Conservation (phyloP, 2,888 invertebrate genomes). For the Caenorhabditis wallacei region DNA sequence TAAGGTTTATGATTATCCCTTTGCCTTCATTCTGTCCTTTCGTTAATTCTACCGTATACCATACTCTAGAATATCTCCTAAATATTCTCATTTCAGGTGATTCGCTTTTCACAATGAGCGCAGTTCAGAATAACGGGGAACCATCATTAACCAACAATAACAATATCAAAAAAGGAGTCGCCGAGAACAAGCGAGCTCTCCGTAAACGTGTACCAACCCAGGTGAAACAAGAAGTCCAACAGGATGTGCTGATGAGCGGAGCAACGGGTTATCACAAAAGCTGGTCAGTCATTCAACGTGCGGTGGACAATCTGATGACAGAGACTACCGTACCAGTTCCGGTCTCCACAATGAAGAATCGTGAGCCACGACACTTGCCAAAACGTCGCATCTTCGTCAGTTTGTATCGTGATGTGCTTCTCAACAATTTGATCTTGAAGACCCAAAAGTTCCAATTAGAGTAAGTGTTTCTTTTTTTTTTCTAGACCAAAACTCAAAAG, state of each 20-base stretch:
- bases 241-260: slow-evolving; percentile 47
- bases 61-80: neutral
- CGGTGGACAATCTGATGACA: slow-evolving; percentile 55
- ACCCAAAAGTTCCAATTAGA: slow-evolving; percentile 54
- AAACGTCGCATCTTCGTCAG: slow-evolving; percentile 54
- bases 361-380: slow-evolving; percentile 52
- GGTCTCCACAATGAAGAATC: slow-evolving; percentile 35
- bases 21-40: neutral
- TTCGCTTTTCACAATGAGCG: slow-evolving; percentile 50
- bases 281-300: slow-evolving; percentile 53
- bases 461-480: slow-evolving; percentile 32
- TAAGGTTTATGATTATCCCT: slow-evolving; percentile 7
- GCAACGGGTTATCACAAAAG: slow-evolving; percentile 48
- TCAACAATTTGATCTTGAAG: slow-evolving; percentile 51
- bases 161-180: slow-evolving; percentile 23
- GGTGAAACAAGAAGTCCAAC: slow-evolving; percentile 10
- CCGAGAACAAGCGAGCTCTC: slow-evolving; percentile 20
- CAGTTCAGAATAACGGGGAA: slow-evolving; percentile 48
- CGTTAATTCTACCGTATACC: slow-evolving; percentile 27
- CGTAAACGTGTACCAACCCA: slow-evolving; percentile 51
- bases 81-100: slow-evolving; percentile 45
- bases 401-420: slow-evolving; percentile 45
- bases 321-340: slow-evolving; percentile 54
- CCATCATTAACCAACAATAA: slow-evolving; percentile 20
- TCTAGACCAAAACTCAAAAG: neutral